phyloP scores from a whole-genome alignment of 2,797 vertebrate genomes.

The Malurus leucopterus region DNA sequence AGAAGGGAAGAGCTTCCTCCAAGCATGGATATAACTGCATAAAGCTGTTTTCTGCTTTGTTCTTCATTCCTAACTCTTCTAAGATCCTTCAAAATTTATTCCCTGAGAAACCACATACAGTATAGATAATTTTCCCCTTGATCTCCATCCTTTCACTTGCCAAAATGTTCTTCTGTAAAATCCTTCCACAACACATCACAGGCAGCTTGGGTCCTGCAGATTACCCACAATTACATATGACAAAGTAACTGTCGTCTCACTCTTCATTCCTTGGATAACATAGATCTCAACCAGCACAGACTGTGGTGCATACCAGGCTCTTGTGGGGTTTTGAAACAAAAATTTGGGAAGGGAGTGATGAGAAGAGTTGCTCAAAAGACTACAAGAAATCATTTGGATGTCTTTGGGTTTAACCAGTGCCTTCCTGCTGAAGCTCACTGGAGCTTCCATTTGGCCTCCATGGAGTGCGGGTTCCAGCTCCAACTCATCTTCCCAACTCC shows the following conservation, averaged over 20 bases:
- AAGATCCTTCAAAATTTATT: background rate
- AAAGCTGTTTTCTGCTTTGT: background rate
- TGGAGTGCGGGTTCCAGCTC: background rate
- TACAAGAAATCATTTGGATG: background rate
- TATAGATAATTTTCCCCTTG: background rate
- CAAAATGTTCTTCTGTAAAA: background rate
- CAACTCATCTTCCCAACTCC: background rate
- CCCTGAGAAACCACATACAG: background rate
- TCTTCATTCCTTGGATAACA: background rate
- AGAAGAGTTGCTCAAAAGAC: background rate
- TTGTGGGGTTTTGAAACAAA: background rate
- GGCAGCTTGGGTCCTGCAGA: background rate
- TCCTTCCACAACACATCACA: background rate
- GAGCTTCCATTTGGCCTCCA: background rate
- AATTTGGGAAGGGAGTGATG: background rate
- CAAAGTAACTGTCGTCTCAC: rapidly evolving
- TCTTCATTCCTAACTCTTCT: background rate
- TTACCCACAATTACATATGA: background rate
- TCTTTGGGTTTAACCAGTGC: background rate
- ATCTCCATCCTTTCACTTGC: background rate
- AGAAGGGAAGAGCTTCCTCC: background rate
- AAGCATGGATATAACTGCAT: background rate
- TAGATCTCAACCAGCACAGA: background rate
- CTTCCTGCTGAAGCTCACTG: background rate
- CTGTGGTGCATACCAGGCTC: background rate